Conservation (phyloP, 1,140 invertebrate genomes). For the Hycleus cichorii region DNA sequence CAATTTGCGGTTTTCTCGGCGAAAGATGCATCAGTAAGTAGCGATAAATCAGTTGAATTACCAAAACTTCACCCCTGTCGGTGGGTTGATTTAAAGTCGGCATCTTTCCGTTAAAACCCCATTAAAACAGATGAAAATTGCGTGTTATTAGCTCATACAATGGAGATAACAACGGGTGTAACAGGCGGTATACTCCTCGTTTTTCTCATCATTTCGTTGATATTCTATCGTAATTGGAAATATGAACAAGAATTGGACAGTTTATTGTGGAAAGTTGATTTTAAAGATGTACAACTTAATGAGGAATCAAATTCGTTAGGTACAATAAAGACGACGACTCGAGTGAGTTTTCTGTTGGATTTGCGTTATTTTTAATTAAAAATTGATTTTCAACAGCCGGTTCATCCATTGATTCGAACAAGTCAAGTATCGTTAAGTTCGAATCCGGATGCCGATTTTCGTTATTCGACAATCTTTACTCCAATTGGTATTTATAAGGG, state of each 20-base stretch:
- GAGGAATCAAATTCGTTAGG: slow-evolving; percentile 39
- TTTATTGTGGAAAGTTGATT: slow-evolving; percentile 93
- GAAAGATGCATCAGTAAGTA: slow-evolving; percentile 85
- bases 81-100: too few relatives aligned
- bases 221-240: slow-evolving; percentile 82
- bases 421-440: slow-evolving; percentile 82
- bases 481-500: slow-evolving; percentile 85
- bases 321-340: slow-evolving; percentile 43
- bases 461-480: slow-evolving; percentile 80
- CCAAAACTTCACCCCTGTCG: too few relatives aligned
- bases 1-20: slow-evolving; percentile 82
- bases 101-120: neutral
- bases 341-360: slow-evolving; percentile 3
- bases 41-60: too few relatives aligned
- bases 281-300: slow-evolving; percentile 72
- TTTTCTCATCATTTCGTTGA: slow-evolving; percentile 57
- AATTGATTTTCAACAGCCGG: slow-evolving; percentile 23
- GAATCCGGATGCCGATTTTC: slow-evolving; percentile 75
- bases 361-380: neutral
- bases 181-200: slow-evolving; percentile 66
- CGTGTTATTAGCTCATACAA: slow-evolving; percentile 61
- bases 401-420: slow-evolving; percentile 59
- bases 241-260: slow-evolving; percentile 94
- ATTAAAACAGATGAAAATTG: neutral
- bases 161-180: slow-evolving; percentile 72